Percentiles rank a stretch among this genome's conserved stretches.
Evolutionary conservation across 2,113 vertebrate genomes (phyloP).

Genomic region (Lichenostomus cassidix): DNA sequence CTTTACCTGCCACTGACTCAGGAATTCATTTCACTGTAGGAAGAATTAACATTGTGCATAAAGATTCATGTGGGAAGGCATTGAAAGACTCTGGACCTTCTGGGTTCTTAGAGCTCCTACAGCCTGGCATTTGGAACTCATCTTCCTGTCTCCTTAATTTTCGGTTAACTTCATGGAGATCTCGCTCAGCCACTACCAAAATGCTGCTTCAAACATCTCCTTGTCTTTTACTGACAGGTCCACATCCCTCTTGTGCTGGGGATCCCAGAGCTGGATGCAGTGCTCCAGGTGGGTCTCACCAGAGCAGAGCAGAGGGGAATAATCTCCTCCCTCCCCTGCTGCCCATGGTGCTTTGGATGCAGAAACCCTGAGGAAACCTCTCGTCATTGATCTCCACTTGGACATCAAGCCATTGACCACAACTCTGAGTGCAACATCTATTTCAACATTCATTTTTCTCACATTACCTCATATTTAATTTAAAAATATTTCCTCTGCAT

Average conservation of each 20-base stretch:
- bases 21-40: not conserved
- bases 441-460: not conserved
- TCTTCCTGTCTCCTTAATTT: not conserved
- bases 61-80: not conserved
- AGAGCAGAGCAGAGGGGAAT: not conserved
- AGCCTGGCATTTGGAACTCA: not conserved
- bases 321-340: not conserved
- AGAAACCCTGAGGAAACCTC: not conserved
- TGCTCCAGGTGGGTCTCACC: not conserved
- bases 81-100: not conserved
- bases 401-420: not conserved
- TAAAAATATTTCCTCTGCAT: not conserved
- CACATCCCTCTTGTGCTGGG: not conserved
- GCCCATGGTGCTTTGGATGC: not conserved
- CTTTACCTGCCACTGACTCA: not conserved
- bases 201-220: rapidly evolving
- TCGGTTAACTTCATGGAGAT: not conserved
- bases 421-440: not conserved
- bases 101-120: not conserved
- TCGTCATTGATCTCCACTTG: rapidly evolving
- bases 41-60: not conserved
- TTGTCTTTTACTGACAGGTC: not conserved
- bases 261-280: not conserved
- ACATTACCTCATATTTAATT: not conserved
- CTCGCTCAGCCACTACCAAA: not conserved